Conservation (phyloP, 2,888 invertebrate genomes). For the Lasius fuliginosus region DNA sequence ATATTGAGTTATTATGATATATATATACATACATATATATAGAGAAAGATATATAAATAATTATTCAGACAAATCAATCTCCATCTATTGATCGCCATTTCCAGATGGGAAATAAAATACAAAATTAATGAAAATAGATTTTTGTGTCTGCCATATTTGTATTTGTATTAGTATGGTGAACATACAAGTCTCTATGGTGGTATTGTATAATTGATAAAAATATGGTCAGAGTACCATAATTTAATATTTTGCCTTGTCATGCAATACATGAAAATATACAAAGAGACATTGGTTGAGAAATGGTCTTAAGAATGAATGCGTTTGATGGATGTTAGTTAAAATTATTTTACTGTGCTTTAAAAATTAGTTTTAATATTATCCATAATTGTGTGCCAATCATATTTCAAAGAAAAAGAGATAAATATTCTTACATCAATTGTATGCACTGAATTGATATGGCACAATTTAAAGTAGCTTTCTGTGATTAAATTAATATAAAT, state of each 20-base stretch:
- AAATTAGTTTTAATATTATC: conserved; percentile 49
- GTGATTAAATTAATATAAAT: conserved; percentile 57
- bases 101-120: conserved; percentile 7
- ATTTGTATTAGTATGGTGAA: conserved; percentile 12
- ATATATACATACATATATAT: conserved; percentile 37
- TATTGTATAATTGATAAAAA: conserved; percentile 33
- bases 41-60: conserved; percentile 25
- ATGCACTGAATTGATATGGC: conserved; percentile 54
- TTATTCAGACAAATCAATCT: conserved; percentile 36
- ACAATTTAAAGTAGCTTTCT: conserved; percentile 63
- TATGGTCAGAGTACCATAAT: neutral
- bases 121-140: conserved; percentile 55
- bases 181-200: conserved; percentile 6
- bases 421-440: conserved; percentile 33
- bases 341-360: conserved; percentile 47
- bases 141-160: conserved; percentile 38
- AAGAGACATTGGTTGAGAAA: neutral
- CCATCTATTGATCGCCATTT: conserved; percentile 29
- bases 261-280: neutral
- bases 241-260: conserved; percentile 19
- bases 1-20: conserved; percentile 47
- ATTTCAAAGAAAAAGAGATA: conserved; percentile 32
- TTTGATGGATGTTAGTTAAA: conserved; percentile 8
- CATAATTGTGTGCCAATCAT: conserved; percentile 70
- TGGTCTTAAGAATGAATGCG: neutral